Percentiles rank a stretch among this genome's conserved stretches.
These are phyloP conservation scores for Hypotaenidia philippensis DNA, from an alignment of 2,797 vertebrate species.

Conservation along the genomic window DNA sequence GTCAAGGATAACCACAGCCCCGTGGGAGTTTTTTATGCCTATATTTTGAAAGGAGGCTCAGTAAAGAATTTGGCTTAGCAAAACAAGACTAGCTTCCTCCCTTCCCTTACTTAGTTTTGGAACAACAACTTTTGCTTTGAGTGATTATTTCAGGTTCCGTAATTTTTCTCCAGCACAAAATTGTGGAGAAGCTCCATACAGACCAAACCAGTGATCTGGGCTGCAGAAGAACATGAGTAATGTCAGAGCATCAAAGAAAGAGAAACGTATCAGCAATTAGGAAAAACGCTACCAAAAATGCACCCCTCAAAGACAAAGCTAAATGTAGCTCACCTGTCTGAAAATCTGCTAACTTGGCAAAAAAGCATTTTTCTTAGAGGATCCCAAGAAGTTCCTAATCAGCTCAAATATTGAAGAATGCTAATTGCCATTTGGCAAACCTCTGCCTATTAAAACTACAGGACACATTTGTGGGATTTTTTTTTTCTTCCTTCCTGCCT, in stretches of 20 bases:
- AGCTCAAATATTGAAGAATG: neutral
- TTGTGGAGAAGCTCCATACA: neutral
- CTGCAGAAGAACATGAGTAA: neutral
- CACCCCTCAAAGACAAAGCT: neutral
- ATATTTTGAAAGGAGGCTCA: slow-evolving; percentile 55
- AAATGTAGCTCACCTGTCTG: slow-evolving; percentile 10
- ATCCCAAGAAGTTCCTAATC: neutral
- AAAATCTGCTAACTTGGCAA: neutral
- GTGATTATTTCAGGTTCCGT: slow-evolving; percentile 25
- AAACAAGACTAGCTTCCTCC: slow-evolving; percentile 25
- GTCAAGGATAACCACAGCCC: neutral
- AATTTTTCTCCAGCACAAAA: slow-evolving; percentile 14
- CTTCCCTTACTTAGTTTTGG: slow-evolving; percentile 25
- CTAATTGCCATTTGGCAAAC: slow-evolving; percentile 24
- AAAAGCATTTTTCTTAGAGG: neutral
- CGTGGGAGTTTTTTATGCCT: neutral
- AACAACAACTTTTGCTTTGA: slow-evolving; percentile 36
- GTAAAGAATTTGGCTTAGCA: slow-evolving; percentile 43
- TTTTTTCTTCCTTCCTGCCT: neutral
- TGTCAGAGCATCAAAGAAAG: neutral
- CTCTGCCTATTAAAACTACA: slow-evolving; percentile 20
- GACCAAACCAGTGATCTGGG: neutral
- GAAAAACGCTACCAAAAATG: neutral
- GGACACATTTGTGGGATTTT: accelerated
- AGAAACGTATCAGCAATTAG: neutral